Base-by-base conservation (phyloP, 1,140 invertebrate genomes). In the Macrostomum lignano region DNA sequence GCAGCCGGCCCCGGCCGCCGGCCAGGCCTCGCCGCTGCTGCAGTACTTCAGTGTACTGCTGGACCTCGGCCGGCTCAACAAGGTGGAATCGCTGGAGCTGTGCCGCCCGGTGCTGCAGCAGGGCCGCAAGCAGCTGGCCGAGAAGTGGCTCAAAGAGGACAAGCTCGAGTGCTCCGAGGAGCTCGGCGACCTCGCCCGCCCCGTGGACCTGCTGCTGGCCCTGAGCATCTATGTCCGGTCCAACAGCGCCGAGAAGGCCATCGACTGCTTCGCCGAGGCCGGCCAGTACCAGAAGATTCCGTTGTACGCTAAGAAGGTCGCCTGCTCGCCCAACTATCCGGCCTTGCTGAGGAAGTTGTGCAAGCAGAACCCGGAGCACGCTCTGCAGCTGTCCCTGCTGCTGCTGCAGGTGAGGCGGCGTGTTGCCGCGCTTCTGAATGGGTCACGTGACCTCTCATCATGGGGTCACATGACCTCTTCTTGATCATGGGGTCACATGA, bases 261-360 rank as follows among this genome's bases (percentile, higher is more conserved):
- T 98, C 37, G 84, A 96, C 58, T 94, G 84, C 55, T 98, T 99
- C 57, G 91, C 91, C 6, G 91, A 99, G 58, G 96, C 86, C 17
- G 86, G 88, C 1, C 88, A 99, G 52, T 96, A 91, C 58, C 79
- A 93, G 49, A 99, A 99, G 56, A 99, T 99, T 46, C 81, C 98
- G 7, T 60, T 96, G 2, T 99, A 98, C 49, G 84, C 88, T 17
- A 94, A 98, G 54, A 98, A 96, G 62, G 86, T 96, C 1, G 81
- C 81, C 17, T 98, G 86, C 55, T 84, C 77, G 0, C 88, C 91
- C 1, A 91, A 98, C 55, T 98, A 96, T 55, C 71, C 93, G 38
- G 88, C 76, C 57, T 63, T 98, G 1, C 60, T 98, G 40, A 68
- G 91, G 17, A 84, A 82, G 41, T 79, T 96, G 2, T 91, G 96